A percentile compares a stretch with the other conserved stretches of the same genome.
These are phyloP conservation scores for Dipodomys spectabilis DNA, from an alignment of 2,113 vertebrate species.

Conservation along the genomic window DNA sequence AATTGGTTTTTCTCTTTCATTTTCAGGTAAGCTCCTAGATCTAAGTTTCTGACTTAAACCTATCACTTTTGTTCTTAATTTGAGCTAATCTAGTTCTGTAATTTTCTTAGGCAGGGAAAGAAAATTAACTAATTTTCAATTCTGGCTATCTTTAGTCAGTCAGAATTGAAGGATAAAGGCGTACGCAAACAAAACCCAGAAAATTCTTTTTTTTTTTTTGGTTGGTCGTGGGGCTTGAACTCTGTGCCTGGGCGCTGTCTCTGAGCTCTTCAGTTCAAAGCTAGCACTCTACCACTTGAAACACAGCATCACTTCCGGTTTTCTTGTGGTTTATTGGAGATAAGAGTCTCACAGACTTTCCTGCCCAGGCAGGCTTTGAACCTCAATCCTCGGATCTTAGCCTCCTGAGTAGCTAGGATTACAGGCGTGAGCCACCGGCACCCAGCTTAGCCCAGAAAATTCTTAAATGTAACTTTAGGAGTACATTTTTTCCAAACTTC, in stretches of 20 bases:
- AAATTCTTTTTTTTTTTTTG: neutral
- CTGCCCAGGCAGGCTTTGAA: too few species aligned
- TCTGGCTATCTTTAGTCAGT: neutral
- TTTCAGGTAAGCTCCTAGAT: neutral
- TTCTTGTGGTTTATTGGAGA: too few species aligned
- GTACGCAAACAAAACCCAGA: neutral
- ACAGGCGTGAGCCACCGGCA: too few species aligned
- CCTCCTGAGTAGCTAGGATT: too few species aligned
- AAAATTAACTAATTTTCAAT: constrained; percentile 19
- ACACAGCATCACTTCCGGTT: too few species aligned
- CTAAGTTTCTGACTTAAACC: neutral
- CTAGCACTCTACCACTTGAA: too few species aligned
- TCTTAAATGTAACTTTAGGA: neutral
- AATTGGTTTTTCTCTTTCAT: constrained; percentile 30
- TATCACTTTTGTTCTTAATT: neutral
- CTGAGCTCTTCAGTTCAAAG: too few species aligned
- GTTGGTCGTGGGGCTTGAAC: too few species aligned
- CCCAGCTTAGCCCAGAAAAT: neutral
- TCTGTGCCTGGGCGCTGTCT: too few species aligned
- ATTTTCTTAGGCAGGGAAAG: neutral
- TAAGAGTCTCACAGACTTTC: too few species aligned
- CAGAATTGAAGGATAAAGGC: neutral
- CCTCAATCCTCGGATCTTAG: too few species aligned
- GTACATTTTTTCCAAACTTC: neutral
- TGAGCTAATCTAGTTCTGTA: neutral